These are phyloP conservation scores for Struthidea cinerea DNA, from an alignment of 2,113 vertebrate species.

Conservation along the genomic window DNA sequence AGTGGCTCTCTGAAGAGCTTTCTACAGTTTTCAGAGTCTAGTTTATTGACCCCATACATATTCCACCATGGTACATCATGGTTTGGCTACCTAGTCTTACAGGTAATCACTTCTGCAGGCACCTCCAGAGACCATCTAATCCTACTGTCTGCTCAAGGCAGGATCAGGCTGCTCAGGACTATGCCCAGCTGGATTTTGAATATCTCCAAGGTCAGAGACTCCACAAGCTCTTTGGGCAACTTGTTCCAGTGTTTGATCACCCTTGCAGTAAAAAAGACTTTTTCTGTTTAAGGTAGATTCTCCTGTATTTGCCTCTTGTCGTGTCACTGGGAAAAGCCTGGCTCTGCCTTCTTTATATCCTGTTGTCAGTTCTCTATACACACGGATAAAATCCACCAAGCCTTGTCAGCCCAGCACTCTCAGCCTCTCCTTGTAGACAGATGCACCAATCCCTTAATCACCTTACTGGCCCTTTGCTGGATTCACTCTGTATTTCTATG, in stretches of 20 bases:
- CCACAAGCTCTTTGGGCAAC: not conserved
- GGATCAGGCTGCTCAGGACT: not conserved
- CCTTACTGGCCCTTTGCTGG: not conserved
- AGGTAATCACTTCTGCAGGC: not conserved
- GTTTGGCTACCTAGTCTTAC: not conserved
- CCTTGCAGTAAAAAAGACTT: not conserved
- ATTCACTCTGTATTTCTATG: not conserved
- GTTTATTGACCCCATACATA: not conserved
- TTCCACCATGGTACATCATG: not conserved
- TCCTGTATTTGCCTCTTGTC: not conserved
- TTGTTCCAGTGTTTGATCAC: not conserved
- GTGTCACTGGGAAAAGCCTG: not conserved
- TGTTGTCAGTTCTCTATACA: not conserved
- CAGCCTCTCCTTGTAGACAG: not conserved
- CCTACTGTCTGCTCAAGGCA: not conserved
- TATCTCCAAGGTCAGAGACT: not conserved
- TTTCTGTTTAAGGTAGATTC: not conserved
- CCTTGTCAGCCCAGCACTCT: not conserved
- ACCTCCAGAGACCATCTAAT: not conserved
- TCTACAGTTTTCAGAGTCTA: not conserved
- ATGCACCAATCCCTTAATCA: not conserved
- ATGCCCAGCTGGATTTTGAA: not conserved
- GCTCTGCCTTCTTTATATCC: not conserved
- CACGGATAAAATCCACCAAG: not conserved
- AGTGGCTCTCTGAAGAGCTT: not conserved